Conservation (phyloP, 2,113 vertebrate genomes). For the Caloenas nicobarica region DNA sequence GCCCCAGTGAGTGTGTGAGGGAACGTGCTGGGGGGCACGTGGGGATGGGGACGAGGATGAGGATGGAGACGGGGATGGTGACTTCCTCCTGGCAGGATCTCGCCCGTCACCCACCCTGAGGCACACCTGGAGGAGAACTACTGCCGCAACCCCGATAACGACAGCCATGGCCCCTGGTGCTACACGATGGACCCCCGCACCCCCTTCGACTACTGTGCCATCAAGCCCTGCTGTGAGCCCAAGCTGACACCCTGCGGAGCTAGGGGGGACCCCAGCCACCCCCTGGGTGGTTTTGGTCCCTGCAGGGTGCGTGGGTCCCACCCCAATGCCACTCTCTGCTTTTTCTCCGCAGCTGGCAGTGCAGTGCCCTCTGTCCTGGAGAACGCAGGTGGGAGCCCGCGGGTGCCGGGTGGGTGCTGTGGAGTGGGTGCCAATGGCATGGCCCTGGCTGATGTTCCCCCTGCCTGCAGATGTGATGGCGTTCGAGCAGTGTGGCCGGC, state of each 20-base stretch:
- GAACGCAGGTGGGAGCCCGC: not conserved
- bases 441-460: fast-evolving
- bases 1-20: conserved; percentile 77
- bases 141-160: conserved; percentile 91
- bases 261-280: not conserved
- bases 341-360: conserved; percentile 47
- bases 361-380: conserved; percentile 50
- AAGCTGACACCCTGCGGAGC: not conserved
- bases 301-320: not conserved
- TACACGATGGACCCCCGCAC: conserved; percentile 90
- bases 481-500: conserved; percentile 90
- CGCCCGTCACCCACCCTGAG: conserved; percentile 77
- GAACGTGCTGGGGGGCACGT: fast-evolving
- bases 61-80: not conserved
- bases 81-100: conserved; percentile 74
- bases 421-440: fast-evolving
- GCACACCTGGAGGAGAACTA: conserved; percentile 89
- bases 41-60: too few species aligned
- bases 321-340: not conserved
- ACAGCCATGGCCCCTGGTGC: conserved; percentile 95
- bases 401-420: fast-evolving
- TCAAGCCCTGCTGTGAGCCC: conserved; percentile 81
- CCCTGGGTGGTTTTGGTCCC: not conserved
- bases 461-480: conserved; percentile 72
- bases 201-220: conserved; percentile 95